phyloP scores from a whole-genome alignment of 2,797 vertebrate genomes.

The Sebastes miniatus region DNA sequence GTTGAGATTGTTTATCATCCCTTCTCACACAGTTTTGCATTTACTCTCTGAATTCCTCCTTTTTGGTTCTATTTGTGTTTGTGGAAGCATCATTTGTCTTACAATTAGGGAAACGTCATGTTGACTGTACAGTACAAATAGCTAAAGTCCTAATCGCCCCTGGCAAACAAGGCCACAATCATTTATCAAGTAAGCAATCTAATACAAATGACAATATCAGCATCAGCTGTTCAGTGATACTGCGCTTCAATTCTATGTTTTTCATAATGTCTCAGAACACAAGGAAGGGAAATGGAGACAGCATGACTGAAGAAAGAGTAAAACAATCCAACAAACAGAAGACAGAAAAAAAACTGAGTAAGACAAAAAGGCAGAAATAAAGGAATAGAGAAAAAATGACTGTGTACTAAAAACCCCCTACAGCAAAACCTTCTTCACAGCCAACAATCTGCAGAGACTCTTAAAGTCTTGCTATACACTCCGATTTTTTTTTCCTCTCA shows the following conservation, averaged over 20 bases:
- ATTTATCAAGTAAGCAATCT: neutral
- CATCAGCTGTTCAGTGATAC: neutral
- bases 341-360: neutral
- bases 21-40: neutral
- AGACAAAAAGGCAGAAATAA: neutral
- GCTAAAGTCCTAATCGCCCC: neutral
- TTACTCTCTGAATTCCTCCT: neutral
- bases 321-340: neutral
- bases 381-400: neutral
- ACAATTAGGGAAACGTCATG: neutral
- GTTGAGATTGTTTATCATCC: neutral
- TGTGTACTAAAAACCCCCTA: neutral
- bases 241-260: neutral
- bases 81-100: neutral
- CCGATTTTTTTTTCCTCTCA: neutral
- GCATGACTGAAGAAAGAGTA: neutral
- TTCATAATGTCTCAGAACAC: neutral
- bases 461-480: neutral
- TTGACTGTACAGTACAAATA: neutral
- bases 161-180: neutral
- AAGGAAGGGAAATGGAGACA: neutral
- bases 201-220: neutral
- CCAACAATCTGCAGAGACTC: constrained; percentile 4
- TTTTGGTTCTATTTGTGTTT: neutral
- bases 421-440: constrained; percentile 1